phyloP scores from a whole-genome alignment of 2,113 vertebrate species.

The Urocynchramus pylzowi region DNA sequence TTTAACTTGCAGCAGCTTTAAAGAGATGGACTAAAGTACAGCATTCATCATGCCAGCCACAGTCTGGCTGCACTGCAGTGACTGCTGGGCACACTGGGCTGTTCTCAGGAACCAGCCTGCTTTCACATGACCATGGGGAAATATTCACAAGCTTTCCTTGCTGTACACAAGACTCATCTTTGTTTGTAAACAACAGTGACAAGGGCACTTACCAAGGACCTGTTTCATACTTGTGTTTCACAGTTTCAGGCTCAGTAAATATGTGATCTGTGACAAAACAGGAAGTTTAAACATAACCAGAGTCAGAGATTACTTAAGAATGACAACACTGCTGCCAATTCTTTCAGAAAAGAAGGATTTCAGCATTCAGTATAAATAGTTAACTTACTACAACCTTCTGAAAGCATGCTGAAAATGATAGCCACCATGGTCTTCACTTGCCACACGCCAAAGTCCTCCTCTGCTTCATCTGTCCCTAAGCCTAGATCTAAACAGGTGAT shows the following conservation, averaged over 20 bases:
- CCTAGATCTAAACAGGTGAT: slow-evolving; percentile 75
- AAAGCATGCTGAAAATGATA: slow-evolving; percentile 81
- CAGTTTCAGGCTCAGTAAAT: slow-evolving; percentile 83
- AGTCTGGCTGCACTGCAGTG: neutral
- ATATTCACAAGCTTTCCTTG: neutral
- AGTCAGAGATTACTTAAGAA: neutral
- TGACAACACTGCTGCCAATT: neutral
- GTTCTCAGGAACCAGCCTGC: neutral
- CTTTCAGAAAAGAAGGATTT: neutral
- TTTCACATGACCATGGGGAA: neutral
- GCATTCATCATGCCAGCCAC: neutral
- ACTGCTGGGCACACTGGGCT: neutral
- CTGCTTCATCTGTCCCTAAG: slow-evolving; percentile 78
- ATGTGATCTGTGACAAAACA: slow-evolving; percentile 75
- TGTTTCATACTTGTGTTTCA: slow-evolving; percentile 94
- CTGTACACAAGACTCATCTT: neutral
- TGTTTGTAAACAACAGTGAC: neutral
- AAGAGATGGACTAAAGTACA: neutral
- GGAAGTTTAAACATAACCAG: neutral
- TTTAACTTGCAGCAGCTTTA: neutral
- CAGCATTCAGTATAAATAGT: neutral
- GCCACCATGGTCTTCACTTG: slow-evolving; percentile 90
- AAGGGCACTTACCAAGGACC: slow-evolving; percentile 86
- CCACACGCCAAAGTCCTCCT: slow-evolving; percentile 82
- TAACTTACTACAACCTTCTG: slow-evolving; percentile 85